Evolutionary conservation across 2,113 vertebrate species (phyloP).

Genomic region (Eulacestoma nigropectus): DNA sequence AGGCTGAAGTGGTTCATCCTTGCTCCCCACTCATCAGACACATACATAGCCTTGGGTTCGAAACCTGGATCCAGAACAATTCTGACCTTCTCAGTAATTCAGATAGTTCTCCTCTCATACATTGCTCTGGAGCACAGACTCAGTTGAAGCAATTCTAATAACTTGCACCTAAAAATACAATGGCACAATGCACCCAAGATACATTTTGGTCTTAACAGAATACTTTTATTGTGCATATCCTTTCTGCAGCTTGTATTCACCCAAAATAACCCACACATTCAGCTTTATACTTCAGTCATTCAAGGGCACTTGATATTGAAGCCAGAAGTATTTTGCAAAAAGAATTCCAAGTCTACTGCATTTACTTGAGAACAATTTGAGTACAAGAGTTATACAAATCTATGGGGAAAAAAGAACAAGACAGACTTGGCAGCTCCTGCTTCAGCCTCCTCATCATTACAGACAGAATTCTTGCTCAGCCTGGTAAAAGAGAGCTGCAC

Average conservation of each 20-base stretch:
- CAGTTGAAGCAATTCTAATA: background rate
- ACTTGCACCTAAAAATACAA: background rate
- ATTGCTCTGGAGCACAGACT: background rate
- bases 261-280: background rate
- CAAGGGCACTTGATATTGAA: conserved; percentile 22
- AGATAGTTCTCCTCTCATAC: background rate
- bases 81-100: background rate
- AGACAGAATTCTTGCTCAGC: conserved; percentile 35
- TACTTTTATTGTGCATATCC: background rate
- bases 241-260: background rate
- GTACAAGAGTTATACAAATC: conserved; percentile 51
- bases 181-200: background rate
- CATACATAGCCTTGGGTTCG: background rate
- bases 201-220: background rate
- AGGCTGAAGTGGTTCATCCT: background rate
- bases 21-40: background rate
- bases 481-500: background rate
- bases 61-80: background rate
- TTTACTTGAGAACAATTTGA: conserved; percentile 46
- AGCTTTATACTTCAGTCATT: background rate
- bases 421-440: conserved; percentile 44
- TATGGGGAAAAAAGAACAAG: conserved; percentile 51
- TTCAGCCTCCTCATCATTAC: conserved; percentile 40
- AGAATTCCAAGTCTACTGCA: conserved; percentile 2
- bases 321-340: conserved; percentile 22